A percentile compares a stretch with the other conserved stretches of the same genome.
Conservation (phyloP, 2,888 invertebrate species). For the Cantharis rufa region DNA sequence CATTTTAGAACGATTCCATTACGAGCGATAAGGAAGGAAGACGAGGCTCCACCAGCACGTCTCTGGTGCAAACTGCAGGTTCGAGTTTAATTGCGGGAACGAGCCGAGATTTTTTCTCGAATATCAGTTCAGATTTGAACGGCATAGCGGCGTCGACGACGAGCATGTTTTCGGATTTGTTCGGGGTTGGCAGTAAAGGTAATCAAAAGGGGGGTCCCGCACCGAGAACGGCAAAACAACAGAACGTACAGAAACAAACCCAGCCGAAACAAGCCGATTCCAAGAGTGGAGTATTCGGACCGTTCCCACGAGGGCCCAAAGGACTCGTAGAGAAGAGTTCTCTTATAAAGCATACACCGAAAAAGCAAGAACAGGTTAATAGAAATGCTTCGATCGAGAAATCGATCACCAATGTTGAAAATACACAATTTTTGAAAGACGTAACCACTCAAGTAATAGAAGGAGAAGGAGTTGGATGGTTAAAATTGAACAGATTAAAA, state of each 20-base stretch:
- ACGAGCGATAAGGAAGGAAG: slow-evolving; percentile 50
- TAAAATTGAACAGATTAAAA: slow-evolving; percentile 88
- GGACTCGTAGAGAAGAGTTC: slow-evolving; percentile 89
- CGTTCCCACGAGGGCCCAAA: slow-evolving; percentile 77
- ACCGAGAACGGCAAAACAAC: slow-evolving; percentile 38
- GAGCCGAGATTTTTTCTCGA: slow-evolving; percentile 83
- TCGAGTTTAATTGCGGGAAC: slow-evolving; percentile 66
- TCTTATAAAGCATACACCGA: slow-evolving; percentile 80
- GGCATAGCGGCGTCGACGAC: slow-evolving; percentile 91
- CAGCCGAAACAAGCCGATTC: slow-evolving; percentile 51
- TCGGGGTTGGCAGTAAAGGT: slow-evolving; percentile 68
- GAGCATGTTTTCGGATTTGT: slow-evolving; percentile 93
- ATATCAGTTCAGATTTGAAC: slow-evolving; percentile 90
- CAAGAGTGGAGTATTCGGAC: slow-evolving; percentile 68
- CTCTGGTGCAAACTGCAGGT: slow-evolving; percentile 66
- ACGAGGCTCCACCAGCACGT: slow-evolving; percentile 64
- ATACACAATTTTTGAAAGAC: slow-evolving; percentile 92
- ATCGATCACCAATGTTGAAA: slow-evolving; percentile 81
- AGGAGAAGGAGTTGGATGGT: slow-evolving; percentile 96
- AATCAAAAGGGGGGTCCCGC: slow-evolving; percentile 40
- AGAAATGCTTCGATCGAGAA: slow-evolving; percentile 71
- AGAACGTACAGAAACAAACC: slow-evolving; percentile 43
- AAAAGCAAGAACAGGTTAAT: slow-evolving; percentile 69
- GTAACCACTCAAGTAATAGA: slow-evolving; percentile 80
- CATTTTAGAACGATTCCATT: slow-evolving; percentile 49